A percentile compares a stretch with the other conserved stretches of the same genome.
Conservation (phyloP, 2,888 invertebrate species). For the Drepanosiphum platanoidis region DNA sequence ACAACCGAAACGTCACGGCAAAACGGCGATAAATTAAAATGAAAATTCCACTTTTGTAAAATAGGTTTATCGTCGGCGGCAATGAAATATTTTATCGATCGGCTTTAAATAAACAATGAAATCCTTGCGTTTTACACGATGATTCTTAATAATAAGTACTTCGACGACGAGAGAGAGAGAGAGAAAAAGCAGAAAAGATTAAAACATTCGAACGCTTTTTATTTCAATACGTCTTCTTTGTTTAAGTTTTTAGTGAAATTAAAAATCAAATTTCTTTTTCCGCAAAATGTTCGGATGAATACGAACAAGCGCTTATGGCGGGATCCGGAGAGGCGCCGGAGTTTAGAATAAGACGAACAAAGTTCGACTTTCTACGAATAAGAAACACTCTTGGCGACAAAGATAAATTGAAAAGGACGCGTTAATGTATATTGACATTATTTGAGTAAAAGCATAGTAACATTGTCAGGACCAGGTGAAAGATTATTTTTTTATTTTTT, state of each 20-base stretch:
- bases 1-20: too few relatives aligned
- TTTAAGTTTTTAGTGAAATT: not conserved
- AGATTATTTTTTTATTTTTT: conserved; percentile 40
- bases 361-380: not conserved
- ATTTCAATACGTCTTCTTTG: not conserved
- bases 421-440: conserved; percentile 47
- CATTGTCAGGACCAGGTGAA: not conserved
- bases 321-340: not conserved
- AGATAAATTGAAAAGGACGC: conserved; percentile 37
- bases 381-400: not conserved
- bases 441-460: conserved; percentile 3
- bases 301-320: not conserved
- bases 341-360: not conserved
- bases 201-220: not conserved
- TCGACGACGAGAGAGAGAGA: too few relatives aligned
- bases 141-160: too few relatives aligned
- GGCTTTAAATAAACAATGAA: too few relatives aligned
- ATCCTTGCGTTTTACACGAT: too few relatives aligned
- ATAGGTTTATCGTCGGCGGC: too few relatives aligned
- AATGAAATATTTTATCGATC: too few relatives aligned
- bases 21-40: too few relatives aligned
- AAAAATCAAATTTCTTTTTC: not conserved
- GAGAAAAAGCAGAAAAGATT: too few relatives aligned
- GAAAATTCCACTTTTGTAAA: too few relatives aligned
- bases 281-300: not conserved